Percentiles rank a stretch among this genome's conserved stretches.
Evolutionary conservation across 1,140 invertebrate species (phyloP).

Genomic region (Marisa cornuarietis): DNA sequence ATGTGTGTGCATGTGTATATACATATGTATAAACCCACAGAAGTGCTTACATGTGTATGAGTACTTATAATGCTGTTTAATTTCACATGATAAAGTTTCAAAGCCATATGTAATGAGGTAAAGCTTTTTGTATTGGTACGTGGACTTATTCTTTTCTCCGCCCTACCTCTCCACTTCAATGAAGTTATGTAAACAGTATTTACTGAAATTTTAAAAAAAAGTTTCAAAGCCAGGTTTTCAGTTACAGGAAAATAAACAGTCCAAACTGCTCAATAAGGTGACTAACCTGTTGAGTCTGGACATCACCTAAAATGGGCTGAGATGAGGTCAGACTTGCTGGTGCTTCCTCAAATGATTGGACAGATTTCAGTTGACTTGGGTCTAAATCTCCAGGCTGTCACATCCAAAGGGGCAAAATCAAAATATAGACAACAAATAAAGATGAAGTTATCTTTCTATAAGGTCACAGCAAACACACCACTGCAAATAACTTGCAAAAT

Average conservation of each 20-base stretch:
- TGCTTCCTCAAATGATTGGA: slow-evolving; percentile 56
- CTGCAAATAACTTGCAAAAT: not conserved
- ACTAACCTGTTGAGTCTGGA: slow-evolving; percentile 24
- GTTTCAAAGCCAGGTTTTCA: not conserved
- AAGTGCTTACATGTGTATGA: too few species aligned
- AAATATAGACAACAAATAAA: too few species aligned
- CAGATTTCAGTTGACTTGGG: slow-evolving; percentile 46
- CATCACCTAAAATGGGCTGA: slow-evolving; percentile 12
- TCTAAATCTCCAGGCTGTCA: slow-evolving; percentile 56
- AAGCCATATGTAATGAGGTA: too few species aligned
- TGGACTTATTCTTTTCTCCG: too few species aligned
- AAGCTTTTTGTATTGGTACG: too few species aligned
- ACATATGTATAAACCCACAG: not conserved
- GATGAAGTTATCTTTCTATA: not conserved
- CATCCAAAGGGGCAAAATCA: not conserved
- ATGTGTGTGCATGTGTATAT: not conserved
- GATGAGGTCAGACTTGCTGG: not conserved
- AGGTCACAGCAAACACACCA: slow-evolving; percentile 7
- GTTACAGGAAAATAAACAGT: not conserved
- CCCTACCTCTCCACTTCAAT: too few species aligned
- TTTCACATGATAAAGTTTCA: not conserved
- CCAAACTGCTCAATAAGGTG: not conserved
- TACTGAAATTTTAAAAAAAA: too few species aligned
- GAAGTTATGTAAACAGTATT: too few species aligned
- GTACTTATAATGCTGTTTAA: not conserved